These are phyloP conservation scores for Setophaga petechia DNA, from an alignment of 2,113 vertebrate species.

Conservation along the genomic window DNA sequence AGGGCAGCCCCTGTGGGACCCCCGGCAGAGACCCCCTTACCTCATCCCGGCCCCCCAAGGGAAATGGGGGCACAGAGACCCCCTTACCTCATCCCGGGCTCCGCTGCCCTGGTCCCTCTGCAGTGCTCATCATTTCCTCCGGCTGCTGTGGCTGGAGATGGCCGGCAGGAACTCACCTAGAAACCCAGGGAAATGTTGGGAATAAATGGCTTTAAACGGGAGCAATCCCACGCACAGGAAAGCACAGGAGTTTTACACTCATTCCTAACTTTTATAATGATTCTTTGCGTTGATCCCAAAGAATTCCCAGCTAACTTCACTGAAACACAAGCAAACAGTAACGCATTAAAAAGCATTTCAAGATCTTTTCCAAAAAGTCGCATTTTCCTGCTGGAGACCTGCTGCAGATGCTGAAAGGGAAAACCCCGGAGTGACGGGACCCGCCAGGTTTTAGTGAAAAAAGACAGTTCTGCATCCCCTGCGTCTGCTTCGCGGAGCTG, in stretches of 20 bases:
- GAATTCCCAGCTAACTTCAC: neutral
- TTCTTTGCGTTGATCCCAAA: neutral
- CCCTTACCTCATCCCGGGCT: neutral
- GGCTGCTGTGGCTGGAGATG: neutral
- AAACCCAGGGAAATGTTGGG: neutral
- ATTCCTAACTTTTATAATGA: neutral
- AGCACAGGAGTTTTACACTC: rapidly evolving
- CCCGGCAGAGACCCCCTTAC: no score
- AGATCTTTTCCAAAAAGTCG: neutral
- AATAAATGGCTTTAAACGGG: neutral
- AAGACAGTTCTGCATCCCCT: neutral
- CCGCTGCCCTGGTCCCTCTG: neutral
- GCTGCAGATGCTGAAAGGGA: neutral
- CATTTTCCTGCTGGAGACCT: neutral
- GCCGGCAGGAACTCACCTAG: neutral
- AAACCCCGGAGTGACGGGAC: neutral
- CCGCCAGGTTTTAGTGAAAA: neutral
- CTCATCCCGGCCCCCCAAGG: neutral
- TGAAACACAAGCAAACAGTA: neutral
- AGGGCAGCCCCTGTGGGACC: neutral
- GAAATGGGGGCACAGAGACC: rapidly evolving
- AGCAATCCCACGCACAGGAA: neutral
- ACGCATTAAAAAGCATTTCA: neutral
- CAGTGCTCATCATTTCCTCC: neutral
- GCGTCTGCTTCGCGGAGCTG: neutral